A percentile compares a stretch with the other conserved stretches of the same genome.
Conservation (phyloP, 2,113 vertebrate species). For the Oreotrochilus melanogaster region DNA sequence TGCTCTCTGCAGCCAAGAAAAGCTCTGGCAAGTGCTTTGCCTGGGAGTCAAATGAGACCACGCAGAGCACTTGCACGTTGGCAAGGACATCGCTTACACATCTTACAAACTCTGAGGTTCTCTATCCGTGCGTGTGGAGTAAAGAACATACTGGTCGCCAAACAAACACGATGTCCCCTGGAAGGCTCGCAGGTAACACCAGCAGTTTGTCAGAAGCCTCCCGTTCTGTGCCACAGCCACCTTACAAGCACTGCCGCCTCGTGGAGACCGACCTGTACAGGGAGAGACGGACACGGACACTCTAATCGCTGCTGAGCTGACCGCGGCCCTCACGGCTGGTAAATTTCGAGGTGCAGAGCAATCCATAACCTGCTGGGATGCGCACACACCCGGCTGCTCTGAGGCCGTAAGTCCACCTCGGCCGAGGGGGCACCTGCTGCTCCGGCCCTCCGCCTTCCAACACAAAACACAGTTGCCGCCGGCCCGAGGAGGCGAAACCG, state of each 20-base stretch:
- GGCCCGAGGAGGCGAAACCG: fast-evolving
- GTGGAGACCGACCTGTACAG: fast-evolving
- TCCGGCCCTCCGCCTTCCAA: too few relatives aligned
- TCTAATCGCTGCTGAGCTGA: fast-evolving
- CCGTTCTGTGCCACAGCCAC: fast-evolving
- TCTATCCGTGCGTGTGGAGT: fast-evolving
- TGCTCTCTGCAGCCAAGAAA: not conserved
- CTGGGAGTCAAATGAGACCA: fast-evolving
- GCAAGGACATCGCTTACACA: fast-evolving
- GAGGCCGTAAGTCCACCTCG: too few relatives aligned
- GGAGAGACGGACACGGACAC: fast-evolving
- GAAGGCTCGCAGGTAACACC: fast-evolving
- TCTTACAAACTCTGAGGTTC: fast-evolving
- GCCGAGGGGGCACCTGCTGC: not conserved
- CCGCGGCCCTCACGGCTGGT: fast-evolving
- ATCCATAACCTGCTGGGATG: fast-evolving
- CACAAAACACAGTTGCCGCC: too few relatives aligned
- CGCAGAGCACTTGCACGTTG: fast-evolving
- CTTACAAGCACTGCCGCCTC: not conserved
- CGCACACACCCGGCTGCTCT: not conserved
- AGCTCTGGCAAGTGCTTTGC: not conserved
- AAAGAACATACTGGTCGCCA: fast-evolving
- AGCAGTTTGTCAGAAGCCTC: fast-evolving
- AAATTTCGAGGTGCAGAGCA: fast-evolving
- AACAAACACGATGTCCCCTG: not conserved